Evolutionary conservation across 2,113 vertebrate species (phyloP), one percentile per base, ranked within the genome.

Genomic region (Psilopsiagon aurifrons): DNA sequence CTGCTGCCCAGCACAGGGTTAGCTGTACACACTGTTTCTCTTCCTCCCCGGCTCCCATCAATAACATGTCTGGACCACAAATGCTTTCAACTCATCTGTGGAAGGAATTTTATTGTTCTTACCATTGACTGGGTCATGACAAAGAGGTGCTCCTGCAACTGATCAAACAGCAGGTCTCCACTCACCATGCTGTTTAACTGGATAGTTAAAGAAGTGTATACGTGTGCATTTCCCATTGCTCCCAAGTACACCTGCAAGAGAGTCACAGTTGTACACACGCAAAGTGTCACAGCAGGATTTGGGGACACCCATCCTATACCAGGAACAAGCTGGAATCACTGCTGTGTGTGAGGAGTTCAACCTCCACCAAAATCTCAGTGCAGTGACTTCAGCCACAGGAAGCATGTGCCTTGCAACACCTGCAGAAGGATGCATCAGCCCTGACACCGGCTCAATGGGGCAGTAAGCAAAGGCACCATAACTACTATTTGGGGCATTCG

Each of bases 71-170:
- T 47, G 52, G 69, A 67, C 28, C 59, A 41, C 39, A 52, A n/a
- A 57, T 19, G n/a, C 59, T 70, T 70, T 74, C 43, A 87, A 0
- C 15, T 70, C 27, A 37, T 41, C 31, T 19, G 35, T 47, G 52
- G 27, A 80, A 87, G 62, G 29, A 37, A 55, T n/a, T 57, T 54
- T 41, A 28, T 52, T 67, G 44, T 13, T 97, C 96, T 98, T 96
- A 99, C 99, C 98, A 97, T 98, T 91, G 97, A 98, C 79, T 97
- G 98, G 37, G 99, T 99, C 98, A 99, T 99, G 95, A 99, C 98
- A 78, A 99, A 99, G 47, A 99, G 98, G 83, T 99, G 97, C 83
- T 99, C 98, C 66, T 99, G 98, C 6, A 88, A 62, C 93, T 98
- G 98, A 97, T 99, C 99, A 37, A 99, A 99, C 37, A 98, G 96